Base-by-base conservation (phyloP, 2,797 vertebrate species). In the Podarcis siculus region DNA sequence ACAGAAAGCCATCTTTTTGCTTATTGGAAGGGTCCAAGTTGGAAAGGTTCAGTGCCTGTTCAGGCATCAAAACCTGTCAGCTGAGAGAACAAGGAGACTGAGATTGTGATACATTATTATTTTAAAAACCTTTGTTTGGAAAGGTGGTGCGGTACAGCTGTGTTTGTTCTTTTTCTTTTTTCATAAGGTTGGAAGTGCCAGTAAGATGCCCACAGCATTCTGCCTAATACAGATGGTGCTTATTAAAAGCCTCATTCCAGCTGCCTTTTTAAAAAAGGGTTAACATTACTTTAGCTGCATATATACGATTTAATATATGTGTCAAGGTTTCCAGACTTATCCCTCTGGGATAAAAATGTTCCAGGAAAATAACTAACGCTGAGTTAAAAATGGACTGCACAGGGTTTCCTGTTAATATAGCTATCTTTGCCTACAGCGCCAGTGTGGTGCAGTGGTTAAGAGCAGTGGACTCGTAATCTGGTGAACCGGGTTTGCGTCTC, bases 201-300 rank as follows among this genome's bases (percentile, higher is more conserved):
- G 35, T 66, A 81, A 78, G 73, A 78, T 83, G 66, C 45, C 55
- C 49, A 72, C 17, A 64, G 30, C 37, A 61, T 42, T 69, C 23
- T 55, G 37, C 13, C 42, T 30, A 89, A 72, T 79, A 37, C 35
- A 79, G 61, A 83, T 49, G 30, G 30, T 89, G 45, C 64, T 89
- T 86, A 61, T 86, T 86, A 79, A 79, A 86, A 64, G 19, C 10
- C 32, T 6, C 4, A 37, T 77, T 86, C 27, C n/a, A 61, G 39
- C 39, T 15, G 64, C 35, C 13, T 27, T 72, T 35, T 15, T 17
- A 1, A 2, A 0, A 42, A 37, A 79, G 49, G 45, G 21, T 86
- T 79, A 86, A 79, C 8, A 5, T 89, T 61, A 82, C 27, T 69
- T 83, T 42, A 83, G 49, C 66, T 72, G 64, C 37, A 72, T 89